These are phyloP conservation scores for Lordiphosa andalusiaca DNA, from an alignment of 2,888 invertebrate genomes.

Conservation along the genomic window DNA sequence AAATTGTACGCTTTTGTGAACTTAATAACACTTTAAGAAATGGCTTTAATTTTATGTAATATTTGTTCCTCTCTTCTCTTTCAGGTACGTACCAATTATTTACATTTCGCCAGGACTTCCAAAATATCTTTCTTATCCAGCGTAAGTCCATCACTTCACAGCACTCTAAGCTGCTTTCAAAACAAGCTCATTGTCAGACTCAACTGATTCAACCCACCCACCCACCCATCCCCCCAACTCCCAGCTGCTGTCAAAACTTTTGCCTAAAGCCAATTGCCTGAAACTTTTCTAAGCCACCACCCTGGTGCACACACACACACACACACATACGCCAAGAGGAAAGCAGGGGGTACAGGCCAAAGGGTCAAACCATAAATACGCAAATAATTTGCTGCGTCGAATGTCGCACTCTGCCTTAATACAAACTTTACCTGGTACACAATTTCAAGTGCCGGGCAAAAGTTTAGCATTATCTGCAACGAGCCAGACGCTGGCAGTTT, in stretches of 20 bases:
- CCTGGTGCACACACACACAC: constrained; percentile 26
- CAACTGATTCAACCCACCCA: constrained; percentile 23
- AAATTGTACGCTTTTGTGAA: too few species aligned
- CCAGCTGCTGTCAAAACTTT: constrained; percentile 44
- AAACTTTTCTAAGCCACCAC: constrained; percentile 36
- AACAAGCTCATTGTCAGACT: constrained; percentile 10
- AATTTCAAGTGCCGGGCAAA: constrained; percentile 58
- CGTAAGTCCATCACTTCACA: neutral
- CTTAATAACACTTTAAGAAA: too few species aligned
- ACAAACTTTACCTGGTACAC: constrained; percentile 36
- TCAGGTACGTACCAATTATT: too few species aligned
- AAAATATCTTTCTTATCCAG: too few species aligned
- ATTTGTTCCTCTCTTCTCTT: too few species aligned
- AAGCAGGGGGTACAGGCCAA: constrained; percentile 3
- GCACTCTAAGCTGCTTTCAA: constrained; percentile 1
- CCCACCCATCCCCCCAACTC: too few species aligned
- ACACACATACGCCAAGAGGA: constrained; percentile 6
- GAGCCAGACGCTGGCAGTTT: constrained; percentile 63
- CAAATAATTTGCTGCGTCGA: constrained; percentile 62
- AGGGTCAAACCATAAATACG: constrained; percentile 70
- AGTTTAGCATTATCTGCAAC: constrained; percentile 65
- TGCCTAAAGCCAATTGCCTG: constrained; percentile 52
- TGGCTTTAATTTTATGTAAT: too few species aligned
- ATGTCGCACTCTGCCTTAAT: constrained; percentile 59
- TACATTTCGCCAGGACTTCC: too few species aligned